Percentiles rank a stretch among this genome's conserved stretches.
These are phyloP conservation scores for Sebastes hubbsi DNA, from an alignment of 2,797 vertebrate species.

Conservation along the genomic window DNA sequence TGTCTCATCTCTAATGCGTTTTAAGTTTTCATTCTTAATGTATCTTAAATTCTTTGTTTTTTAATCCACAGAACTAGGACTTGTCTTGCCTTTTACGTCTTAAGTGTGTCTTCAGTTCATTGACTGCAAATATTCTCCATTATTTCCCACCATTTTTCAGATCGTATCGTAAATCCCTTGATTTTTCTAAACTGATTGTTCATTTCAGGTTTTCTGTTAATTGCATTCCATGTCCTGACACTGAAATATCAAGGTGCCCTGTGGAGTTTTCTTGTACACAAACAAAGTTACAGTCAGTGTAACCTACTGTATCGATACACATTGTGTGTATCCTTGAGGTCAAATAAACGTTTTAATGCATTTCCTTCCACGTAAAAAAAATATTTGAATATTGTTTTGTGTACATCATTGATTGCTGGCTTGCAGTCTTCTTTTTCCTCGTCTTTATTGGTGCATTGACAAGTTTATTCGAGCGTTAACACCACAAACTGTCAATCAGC, in stretches of 20 bases:
- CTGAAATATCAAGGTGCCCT: not conserved
- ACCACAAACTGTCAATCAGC: too few relatives aligned
- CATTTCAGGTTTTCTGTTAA: not conserved
- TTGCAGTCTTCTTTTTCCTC: too few relatives aligned
- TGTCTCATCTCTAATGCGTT: not conserved
- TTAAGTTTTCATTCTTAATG: conserved; percentile 12
- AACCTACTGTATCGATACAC: not conserved
- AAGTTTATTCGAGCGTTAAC: too few relatives aligned
- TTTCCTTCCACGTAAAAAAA: not conserved
- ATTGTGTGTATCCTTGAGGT: not conserved
- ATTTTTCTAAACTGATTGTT: not conserved
- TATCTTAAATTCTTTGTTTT: conserved; percentile 22
- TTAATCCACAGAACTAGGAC: not conserved
- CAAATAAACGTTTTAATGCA: not conserved
- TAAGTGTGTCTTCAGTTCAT: not conserved
- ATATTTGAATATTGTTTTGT: too few relatives aligned
- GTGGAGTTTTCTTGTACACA: not conserved
- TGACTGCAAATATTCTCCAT: not conserved
- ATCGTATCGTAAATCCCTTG: not conserved
- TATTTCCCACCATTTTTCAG: not conserved
- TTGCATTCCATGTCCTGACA: not conserved
- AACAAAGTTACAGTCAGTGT: not conserved
- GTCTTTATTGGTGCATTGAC: too few relatives aligned
- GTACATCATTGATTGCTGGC: too few relatives aligned
- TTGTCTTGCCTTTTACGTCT: not conserved